Base-by-base conservation (phyloP, 2,888 invertebrate species). In the Sthenelais limicola region DNA sequence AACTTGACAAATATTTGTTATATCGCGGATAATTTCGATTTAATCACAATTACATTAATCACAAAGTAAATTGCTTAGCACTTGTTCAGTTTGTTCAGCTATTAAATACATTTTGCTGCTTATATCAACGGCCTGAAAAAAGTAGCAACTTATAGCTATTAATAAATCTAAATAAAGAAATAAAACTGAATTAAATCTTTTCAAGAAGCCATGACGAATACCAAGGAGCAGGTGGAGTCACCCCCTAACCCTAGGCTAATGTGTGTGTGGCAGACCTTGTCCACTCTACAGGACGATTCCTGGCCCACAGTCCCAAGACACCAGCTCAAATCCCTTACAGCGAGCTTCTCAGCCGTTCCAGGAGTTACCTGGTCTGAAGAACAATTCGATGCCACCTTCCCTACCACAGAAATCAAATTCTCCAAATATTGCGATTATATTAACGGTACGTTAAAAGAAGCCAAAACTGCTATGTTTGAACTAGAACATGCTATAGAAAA, bases 211-310 rank as follows among this genome's bases (percentile, higher is more conserved):
- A n/a, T n/a, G n/a, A n/a, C n/a, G n/a, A n/a, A n/a, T n/a, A n/a
- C n/a, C n/a, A n/a, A n/a, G n/a, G n/a, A n/a, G n/a, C n/a, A n/a
- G n/a, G n/a, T n/a, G n/a, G n/a, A n/a, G n/a, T n/a, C n/a, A n/a
- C n/a, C n/a, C n/a, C n/a, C 70, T 15, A 21, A 35, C 3, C 54
- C 52, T n/a, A 24, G 72, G 9, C 58, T 78, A 35, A 71, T 73
- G 51, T 79, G 79, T 33, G 73, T 79, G 3, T 77, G 77, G 76
- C 74, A 78, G 51, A 74, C 77, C 5, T 72, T 71, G 0, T 54
- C 48, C 32, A 70, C 72, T 72, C 1, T 68, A 43, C n/a, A n/a
- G 21, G 9, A 15, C 5, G 2, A 33, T 26, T 26, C n/a, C 38
- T 24, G 1, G 9, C 4, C 38, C 24, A 3, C 62, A 38, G 38